phyloP scores from a whole-genome alignment of 2,113 vertebrate genomes.

The Ursus arctos region DNA sequence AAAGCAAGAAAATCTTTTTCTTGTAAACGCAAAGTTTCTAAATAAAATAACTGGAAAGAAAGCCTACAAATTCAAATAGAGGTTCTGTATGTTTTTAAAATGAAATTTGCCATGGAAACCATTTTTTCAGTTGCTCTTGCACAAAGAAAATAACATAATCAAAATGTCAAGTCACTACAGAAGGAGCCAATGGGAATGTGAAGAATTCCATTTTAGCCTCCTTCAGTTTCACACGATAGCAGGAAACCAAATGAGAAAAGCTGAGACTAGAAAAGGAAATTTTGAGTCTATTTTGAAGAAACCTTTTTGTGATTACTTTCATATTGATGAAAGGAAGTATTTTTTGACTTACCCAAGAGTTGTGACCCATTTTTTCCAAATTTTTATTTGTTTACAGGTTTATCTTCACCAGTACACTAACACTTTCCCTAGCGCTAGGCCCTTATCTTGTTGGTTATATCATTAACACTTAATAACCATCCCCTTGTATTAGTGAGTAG shows the following conservation, averaged over 20 bases:
- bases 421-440: not conserved
- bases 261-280: not conserved
- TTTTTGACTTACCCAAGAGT: not conserved
- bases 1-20: not conserved
- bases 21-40: not conserved
- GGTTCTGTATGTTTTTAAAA: not conserved
- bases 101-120: not conserved
- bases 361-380: not conserved
- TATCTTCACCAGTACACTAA: not conserved
- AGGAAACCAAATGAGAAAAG: not conserved
- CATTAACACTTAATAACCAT: not conserved
- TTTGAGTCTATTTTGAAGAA: not conserved
- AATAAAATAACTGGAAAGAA: conserved; percentile 9
- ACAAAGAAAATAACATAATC: not conserved
- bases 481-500: not conserved
- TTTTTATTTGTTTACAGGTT: not conserved
- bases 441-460: not conserved
- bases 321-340: not conserved
- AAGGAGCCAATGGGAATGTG: not conserved
- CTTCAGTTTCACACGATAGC: not conserved
- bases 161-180: not conserved
- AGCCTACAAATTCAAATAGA: not conserved
- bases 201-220: not conserved
- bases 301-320: not conserved
- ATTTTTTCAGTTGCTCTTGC: not conserved